These are phyloP conservation scores for Lithobates sylvaticus DNA, from an alignment of 2,797 vertebrate species.

Conservation along the genomic window DNA sequence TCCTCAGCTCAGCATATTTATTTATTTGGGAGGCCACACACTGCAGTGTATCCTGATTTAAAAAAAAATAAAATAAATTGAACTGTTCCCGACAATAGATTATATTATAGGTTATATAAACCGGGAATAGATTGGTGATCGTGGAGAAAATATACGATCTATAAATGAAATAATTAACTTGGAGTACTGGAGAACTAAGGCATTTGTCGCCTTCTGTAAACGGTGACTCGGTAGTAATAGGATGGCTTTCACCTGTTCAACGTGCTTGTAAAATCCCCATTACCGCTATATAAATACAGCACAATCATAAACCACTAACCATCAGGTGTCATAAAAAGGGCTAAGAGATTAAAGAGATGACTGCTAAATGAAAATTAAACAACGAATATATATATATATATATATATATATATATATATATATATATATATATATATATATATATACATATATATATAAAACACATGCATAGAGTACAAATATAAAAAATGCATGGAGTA, in stretches of 20 bases:
- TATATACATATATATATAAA: no score
- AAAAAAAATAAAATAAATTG: no score
- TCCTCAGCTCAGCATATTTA: neutral
- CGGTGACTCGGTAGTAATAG: neutral
- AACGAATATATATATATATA: no score
- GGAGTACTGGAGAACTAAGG: neutral
- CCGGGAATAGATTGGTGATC: no score
- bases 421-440: no score
- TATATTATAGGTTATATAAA: no score
- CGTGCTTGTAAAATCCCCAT: constrained; percentile 52
- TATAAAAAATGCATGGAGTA: no score
- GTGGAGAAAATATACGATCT: neutral
- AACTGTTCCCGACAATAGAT: no score
- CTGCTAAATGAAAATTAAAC: no score
- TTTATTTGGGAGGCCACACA: neutral
- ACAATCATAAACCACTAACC: neutral
- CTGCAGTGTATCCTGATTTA: no score
- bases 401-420: no score
- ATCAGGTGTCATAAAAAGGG: neutral
- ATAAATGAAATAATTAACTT: neutral
- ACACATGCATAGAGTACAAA: no score
- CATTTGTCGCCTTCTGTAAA: neutral
- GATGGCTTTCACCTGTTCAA: constrained; percentile 25
- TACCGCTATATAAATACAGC: constrained; percentile 31
- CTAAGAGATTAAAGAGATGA: neutral